Percentiles rank a stretch among this genome's conserved stretches.
phyloP scores from a whole-genome alignment of 2,888 invertebrate genomes.

The Xylocampa areola region DNA sequence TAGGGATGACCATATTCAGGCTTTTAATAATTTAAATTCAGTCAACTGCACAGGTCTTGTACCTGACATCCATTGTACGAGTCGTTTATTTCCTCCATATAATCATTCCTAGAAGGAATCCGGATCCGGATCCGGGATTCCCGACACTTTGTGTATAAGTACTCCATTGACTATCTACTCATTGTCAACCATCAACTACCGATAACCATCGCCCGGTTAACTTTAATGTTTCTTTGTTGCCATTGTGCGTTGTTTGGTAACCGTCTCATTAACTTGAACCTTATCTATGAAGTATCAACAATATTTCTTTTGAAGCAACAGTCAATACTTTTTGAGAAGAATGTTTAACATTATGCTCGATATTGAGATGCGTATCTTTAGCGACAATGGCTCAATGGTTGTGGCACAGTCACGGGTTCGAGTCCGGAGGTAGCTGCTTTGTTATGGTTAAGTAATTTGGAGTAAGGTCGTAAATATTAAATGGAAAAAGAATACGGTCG shows the following conservation, averaged over 20 bases:
- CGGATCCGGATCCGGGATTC: no score
- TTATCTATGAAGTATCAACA: conserved; percentile 39
- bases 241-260: conserved; percentile 59
- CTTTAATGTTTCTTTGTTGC: conserved; percentile 66
- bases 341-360: conserved; percentile 37
- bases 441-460: not conserved
- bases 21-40: no score
- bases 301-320: conserved; percentile 41
- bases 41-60: no score
- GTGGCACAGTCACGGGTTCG: conserved; percentile 20
- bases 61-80: no score
- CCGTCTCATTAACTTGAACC: conserved; percentile 43
- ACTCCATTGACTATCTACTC: conserved; percentile 9
- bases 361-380: conserved; percentile 54
- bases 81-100: no score
- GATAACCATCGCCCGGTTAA: conserved; percentile 66
- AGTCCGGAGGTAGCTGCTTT: conserved; percentile 24
- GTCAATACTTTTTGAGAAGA: conserved; percentile 40
- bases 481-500: no score
- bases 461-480: conserved; percentile 1
- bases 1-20: no score
- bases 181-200: conserved; percentile 17
- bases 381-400: conserved; percentile 45
- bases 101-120: no score
- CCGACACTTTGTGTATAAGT: no score